Conservation (phyloP, 2,797 vertebrate species). For the Hybognathus amarus region DNA sequence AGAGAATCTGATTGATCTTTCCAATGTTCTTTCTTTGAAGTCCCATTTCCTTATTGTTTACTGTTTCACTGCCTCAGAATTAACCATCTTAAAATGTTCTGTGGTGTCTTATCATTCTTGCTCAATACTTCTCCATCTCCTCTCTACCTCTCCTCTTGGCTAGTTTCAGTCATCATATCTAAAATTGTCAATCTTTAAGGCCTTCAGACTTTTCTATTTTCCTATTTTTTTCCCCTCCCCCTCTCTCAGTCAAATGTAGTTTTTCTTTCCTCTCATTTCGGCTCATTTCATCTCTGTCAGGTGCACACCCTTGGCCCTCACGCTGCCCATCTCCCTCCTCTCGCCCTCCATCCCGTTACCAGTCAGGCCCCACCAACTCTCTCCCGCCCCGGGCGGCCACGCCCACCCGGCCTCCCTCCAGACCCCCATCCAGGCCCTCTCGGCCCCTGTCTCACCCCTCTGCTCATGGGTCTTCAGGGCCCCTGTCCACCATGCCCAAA, state of each 20-base stretch:
- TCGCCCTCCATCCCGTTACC: constrained; percentile 98
- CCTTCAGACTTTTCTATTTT: neutral
- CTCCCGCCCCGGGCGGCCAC: constrained; percentile 98
- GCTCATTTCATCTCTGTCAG: constrained; percentile 77
- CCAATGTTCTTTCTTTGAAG: constrained; percentile 30
- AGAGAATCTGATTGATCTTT: constrained; percentile 26
- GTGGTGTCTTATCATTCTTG: constrained; percentile 1
- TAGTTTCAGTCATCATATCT: neutral
- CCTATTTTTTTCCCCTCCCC: constrained; percentile 13
- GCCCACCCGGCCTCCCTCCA: constrained; percentile 98
- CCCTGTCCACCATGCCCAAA: constrained; percentile 97
- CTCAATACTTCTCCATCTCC: neutral
- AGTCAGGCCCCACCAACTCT: constrained; percentile 92
- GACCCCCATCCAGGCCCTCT: constrained; percentile 98
- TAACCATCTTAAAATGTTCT: constrained; percentile 16
- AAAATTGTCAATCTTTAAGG: neutral
- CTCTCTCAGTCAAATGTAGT: constrained; percentile 1
- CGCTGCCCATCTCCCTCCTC: constrained; percentile 99
- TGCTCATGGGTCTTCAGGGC: constrained; percentile 94
- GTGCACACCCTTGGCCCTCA: constrained; percentile 95
- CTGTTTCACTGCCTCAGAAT: constrained; percentile 5
- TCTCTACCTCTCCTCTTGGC: neutral
- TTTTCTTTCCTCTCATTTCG: constrained; percentile 35
- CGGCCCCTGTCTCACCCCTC: constrained; percentile 98
- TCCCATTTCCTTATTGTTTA: constrained; percentile 16